Evolutionary conservation across 2,113 vertebrate genomes (phyloP), one percentile per base, ranked within the genome.

Genomic region (Zosterops borbonicus): DNA sequence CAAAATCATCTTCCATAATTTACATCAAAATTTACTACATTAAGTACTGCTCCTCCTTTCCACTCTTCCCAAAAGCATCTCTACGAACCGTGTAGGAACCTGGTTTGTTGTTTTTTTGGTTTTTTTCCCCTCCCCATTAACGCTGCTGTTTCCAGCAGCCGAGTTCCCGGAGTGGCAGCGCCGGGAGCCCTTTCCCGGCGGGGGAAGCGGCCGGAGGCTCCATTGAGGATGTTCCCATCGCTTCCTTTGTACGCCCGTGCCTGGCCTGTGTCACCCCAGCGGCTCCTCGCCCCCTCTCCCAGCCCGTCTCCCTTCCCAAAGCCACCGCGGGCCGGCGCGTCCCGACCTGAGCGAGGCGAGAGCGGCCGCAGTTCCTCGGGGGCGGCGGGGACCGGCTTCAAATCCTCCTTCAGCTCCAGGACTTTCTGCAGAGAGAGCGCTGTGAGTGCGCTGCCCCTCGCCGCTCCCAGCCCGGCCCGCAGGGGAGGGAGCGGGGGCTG

Each of bases 331-430:
- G 47, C 11, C 3, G 2, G 77, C 82, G 35, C 0, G 74, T 88
- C 78, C 94, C 23, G 78, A 96, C 95, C 96, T 92, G 95, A 52
- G 80, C 60, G 24, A 24, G 85, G 16, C 77, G 9, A 44, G 62
- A 31, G 56, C 46, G 21, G 53, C 59, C 11, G 44, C 5, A 10
- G 79, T 8, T 83, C 63, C 23, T 37, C 3, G 5, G 65, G 41
- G 53, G 35, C 68, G 6, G 65, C 35, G 21, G 44, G 35, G 24
- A 74, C 71, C 50, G 55, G 23, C 92, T 89, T 24, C 89, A 25
- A 59, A 37, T 42, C 87, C 90, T 76, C 76, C 60, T 86, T 16
- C 90, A 46, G 89, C 88, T 94, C 94, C 95, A 88, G 91, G 95
- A 95, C 92, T 78, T 67, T 53, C 90, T 87, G 90, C 94, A 78